Conservation (phyloP, 2,113 vertebrate genomes). For the Petromus typicus region DNA sequence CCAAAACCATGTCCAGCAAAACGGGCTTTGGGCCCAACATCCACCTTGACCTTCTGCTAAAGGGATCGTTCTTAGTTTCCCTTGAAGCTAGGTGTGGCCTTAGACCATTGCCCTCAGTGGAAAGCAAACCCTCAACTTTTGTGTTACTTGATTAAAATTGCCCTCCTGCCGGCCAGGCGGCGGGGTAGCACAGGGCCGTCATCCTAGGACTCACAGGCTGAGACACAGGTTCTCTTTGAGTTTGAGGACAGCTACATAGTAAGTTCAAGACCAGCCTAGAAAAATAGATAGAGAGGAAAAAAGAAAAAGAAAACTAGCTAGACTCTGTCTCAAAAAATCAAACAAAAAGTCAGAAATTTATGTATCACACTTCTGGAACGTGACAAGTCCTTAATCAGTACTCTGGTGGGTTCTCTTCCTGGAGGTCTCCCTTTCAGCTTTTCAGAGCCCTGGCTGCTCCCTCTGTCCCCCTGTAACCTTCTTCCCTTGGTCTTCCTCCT, state of each 20-base stretch:
- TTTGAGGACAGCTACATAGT: too few relatives aligned
- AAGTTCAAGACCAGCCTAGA: background rate
- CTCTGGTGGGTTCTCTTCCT: background rate
- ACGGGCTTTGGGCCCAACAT: background rate
- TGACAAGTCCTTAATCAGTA: background rate
- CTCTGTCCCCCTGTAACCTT: background rate
- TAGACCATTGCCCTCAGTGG: background rate
- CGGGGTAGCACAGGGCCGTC: background rate
- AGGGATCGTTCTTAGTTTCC: background rate
- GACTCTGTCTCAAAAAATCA: background rate
- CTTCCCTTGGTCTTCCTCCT: slow-evolving; percentile 8
- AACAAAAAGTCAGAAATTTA: background rate
- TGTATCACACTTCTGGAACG: background rate
- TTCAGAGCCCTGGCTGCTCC: background rate
- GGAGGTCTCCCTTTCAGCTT: background rate
- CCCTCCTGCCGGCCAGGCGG: background rate
- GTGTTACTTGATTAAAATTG: background rate
- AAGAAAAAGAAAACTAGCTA: too few relatives aligned
- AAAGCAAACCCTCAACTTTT: background rate
- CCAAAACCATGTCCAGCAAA: background rate
- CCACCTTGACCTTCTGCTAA: background rate
- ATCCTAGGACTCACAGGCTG: background rate
- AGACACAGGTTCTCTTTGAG: background rate
- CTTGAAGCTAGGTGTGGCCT: background rate
- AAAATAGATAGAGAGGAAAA: too few relatives aligned